Evolutionary conservation across 2,797 vertebrate species (phyloP).

Genomic region (Pangasius djambal): DNA sequence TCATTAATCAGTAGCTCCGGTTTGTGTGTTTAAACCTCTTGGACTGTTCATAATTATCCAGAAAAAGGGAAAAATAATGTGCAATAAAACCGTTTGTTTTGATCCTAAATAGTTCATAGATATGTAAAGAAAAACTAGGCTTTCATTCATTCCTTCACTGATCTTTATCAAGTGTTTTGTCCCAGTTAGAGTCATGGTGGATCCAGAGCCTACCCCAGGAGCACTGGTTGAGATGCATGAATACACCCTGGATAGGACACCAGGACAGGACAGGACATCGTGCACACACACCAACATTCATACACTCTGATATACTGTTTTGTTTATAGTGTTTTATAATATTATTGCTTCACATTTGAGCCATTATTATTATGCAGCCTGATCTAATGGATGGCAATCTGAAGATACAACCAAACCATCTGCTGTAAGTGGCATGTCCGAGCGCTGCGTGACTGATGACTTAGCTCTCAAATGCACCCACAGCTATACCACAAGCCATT

Average conservation of each 20-base stretch:
- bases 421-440: neutral
- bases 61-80: neutral
- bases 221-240: neutral
- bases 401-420: neutral
- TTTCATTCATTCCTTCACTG: neutral
- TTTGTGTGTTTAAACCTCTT: neutral
- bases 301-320: neutral
- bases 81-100: neutral
- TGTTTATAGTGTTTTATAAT: neutral
- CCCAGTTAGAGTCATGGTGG: too few relatives aligned
- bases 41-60: neutral
- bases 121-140: neutral
- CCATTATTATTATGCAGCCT: neutral
- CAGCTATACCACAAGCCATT: constrained; percentile 10
- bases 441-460: neutral
- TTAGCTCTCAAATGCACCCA: neutral
- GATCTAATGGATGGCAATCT: neutral
- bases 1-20: neutral
- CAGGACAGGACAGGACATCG: neutral
- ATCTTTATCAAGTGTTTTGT: neutral
- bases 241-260: neutral
- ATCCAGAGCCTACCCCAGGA: neutral
- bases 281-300: neutral
- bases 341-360: neutral
- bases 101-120: neutral